Conservation (phyloP, 2,113 vertebrate species). For the Saccopteryx leptura region DNA sequence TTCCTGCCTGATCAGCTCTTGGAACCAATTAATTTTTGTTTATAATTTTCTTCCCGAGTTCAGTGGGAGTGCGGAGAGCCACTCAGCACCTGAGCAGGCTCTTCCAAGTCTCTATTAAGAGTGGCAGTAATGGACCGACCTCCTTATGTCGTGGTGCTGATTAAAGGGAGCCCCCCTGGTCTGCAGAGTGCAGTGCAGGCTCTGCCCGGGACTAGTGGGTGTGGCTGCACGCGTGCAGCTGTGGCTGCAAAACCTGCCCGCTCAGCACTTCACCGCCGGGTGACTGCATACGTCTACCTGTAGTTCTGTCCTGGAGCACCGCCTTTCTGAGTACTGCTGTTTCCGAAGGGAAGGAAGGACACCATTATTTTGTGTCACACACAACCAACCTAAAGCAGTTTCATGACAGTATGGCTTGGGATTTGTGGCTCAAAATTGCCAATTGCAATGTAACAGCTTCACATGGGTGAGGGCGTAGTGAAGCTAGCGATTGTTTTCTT, state of each 20-base stretch:
- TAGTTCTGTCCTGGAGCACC: background rate
- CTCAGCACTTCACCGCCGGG: background rate
- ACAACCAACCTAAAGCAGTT: background rate
- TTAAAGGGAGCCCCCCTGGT: background rate
- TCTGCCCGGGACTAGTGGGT: background rate
- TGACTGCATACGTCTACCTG: background rate
- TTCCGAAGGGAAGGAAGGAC: background rate
- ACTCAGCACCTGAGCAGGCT: rapidly evolving
- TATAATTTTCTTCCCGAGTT: background rate
- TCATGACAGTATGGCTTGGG: background rate
- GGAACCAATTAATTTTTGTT: background rate
- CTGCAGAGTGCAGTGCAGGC: background rate
- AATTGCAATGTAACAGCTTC: background rate
- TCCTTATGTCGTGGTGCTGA: background rate
- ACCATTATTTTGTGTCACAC: background rate
- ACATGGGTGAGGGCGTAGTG: background rate
- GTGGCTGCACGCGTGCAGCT: background rate
- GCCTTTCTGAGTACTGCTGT: background rate
- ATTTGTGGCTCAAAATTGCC: background rate
- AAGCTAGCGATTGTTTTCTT: background rate
- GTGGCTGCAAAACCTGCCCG: background rate
- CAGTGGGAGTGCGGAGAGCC: background rate
- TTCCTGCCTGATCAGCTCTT: background rate
- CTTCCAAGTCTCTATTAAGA: background rate
- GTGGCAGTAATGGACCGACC: background rate